Conservation (phyloP, 2,888 invertebrate genomes). For the Dendrolimus houi region DNA sequence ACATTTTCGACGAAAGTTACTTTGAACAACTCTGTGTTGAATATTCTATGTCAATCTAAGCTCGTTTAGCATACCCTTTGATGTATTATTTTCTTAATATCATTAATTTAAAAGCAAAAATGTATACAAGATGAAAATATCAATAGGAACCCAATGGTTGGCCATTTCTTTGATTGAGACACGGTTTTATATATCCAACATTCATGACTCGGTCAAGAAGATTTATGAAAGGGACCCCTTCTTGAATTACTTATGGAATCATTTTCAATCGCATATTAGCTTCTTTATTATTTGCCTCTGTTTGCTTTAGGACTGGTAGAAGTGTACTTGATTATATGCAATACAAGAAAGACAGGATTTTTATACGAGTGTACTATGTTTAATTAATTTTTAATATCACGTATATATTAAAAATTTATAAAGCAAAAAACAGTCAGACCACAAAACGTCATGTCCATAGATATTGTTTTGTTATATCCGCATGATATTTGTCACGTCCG, state of each 20-base stretch:
- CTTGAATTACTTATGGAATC: conserved; percentile 20
- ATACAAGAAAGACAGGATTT: too few species aligned
- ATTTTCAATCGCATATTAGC: background rate
- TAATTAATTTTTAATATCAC: too few species aligned
- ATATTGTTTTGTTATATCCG: too few species aligned
- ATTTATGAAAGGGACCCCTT: conserved; percentile 16
- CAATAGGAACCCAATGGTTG: background rate
- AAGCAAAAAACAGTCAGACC: too few species aligned
- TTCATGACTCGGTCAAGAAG: conserved; percentile 20
- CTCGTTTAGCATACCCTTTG: too few species aligned
- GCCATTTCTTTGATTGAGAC: background rate
- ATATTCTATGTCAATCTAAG: too few species aligned
- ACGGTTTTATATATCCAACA: conserved; percentile 11
- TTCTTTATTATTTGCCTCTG: background rate
- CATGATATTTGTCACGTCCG: too few species aligned
- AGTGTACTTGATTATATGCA: background rate
- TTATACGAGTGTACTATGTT: too few species aligned
- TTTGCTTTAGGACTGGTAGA: background rate
- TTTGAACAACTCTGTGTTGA: too few species aligned
- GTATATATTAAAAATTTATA: too few species aligned
- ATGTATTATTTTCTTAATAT: background rate
- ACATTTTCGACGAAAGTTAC: too few species aligned
- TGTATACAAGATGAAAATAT: background rate
- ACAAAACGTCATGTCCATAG: too few species aligned
- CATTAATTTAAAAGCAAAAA: background rate